Evolutionary conservation across 2,113 vertebrate genomes (phyloP), one percentile per base, ranked within the genome.

Genomic region (Eupsittula cactorum): DNA sequence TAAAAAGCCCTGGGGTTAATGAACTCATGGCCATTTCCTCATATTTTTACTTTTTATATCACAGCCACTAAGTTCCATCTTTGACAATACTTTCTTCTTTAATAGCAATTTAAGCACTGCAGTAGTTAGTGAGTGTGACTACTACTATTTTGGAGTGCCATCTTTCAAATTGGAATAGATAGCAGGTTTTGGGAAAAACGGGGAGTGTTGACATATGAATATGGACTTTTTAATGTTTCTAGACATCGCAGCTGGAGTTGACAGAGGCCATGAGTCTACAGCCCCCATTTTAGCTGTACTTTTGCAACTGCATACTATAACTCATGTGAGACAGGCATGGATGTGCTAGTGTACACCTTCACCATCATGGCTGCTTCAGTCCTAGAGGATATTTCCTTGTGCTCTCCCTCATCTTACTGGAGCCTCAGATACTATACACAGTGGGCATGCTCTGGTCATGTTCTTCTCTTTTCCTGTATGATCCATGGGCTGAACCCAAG

Each of bases 361-460:
- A 52, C 21, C 57, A 7, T 31, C 39, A 28, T 0, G 0, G 2
- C 33, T 73, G 41, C 47, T 90, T 75, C 71, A 57, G 15, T 10
- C 16, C 27, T 39, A 27, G 17, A 60, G 42, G 50, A 23, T 27
- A 33, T 16, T 20, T 90, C 59, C 39, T 44, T 28, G 24, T 24
- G 13, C 14, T 64, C 12, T 53, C 25, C 28, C 19, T 53, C 25
- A 21, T 33, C 4, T 67, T 18, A 2, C 25, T 17, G 49, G 12
- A 65, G 47, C 23, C 44, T 28, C 3, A 5, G 28, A 27, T 9
- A 37, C 44, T 2, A 0, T 12, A 19, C 20, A 10, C 33, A 28
- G 37, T 5, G 50, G 31, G 16, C 49, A 64, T 0, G 0, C 7
- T 76, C 67, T 75, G 39, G 23, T 79, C 1, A 0, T 10, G 3